Evolutionary conservation across 2,888 invertebrate species (phyloP).

Genomic region (Campoletis raptor): DNA sequence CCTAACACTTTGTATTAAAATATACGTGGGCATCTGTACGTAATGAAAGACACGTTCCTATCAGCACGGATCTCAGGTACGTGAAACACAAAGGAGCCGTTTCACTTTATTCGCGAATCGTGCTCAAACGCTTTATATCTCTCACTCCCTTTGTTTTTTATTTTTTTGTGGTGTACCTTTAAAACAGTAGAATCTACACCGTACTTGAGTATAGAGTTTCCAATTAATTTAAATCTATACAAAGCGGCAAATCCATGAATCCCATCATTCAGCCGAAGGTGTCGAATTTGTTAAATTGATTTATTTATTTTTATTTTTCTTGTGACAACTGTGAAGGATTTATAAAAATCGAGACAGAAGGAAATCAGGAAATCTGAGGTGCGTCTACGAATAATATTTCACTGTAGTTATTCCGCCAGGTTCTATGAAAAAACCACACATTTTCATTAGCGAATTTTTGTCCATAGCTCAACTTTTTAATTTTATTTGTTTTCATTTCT

Average conservation of each 20-base stretch:
- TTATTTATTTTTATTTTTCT: not conserved
- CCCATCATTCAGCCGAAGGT: not conserved
- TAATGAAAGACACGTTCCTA: constrained; percentile 74
- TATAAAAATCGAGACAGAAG: not conserved
- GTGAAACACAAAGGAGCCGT: constrained; percentile 9
- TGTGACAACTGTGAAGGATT: not conserved
- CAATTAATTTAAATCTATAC: constrained; percentile 12
- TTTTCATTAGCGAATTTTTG: not conserved
- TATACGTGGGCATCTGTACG: constrained; percentile 60
- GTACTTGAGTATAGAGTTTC: constrained; percentile 14
- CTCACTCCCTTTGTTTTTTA: not conserved
- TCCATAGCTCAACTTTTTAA: not conserved
- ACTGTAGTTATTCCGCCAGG: not conserved
- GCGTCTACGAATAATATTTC: not conserved
- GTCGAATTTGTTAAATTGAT: constrained; percentile 8
- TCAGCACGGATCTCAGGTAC: constrained; percentile 66
- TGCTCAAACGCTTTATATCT: constrained; percentile 31
- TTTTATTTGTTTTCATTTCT: not conserved
- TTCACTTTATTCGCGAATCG: constrained; percentile 34
- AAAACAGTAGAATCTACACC: not conserved
- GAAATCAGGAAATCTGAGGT: not conserved
- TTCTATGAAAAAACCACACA: not conserved
- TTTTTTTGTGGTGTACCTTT: constrained; percentile 2
- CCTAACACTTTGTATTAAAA: constrained; percentile 75
- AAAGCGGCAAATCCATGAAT: not conserved